Evolutionary conservation across 2,113 vertebrate species (phyloP), one percentile per base, ranked within the genome.

Genomic region (Stictonetta naevosa): DNA sequence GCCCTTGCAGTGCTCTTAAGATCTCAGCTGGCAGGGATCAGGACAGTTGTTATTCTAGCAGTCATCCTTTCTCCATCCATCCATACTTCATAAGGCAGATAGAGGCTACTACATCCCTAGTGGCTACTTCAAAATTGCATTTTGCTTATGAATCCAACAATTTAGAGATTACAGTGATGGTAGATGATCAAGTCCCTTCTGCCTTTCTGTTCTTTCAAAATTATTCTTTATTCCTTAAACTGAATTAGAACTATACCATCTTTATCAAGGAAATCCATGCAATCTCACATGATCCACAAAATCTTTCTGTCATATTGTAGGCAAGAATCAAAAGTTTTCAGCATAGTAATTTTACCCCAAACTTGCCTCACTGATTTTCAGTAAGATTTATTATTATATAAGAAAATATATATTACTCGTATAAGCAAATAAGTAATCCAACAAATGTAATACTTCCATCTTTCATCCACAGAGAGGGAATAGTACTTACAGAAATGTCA

Each of bases 231-330:
- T 38, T 56, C 52, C 69, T 91, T 13, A 82, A 91, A 67, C 14
- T 50, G 16, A 72, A 58, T 44, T 50, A 69, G 50, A 92, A 68
- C 4, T 68, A 68, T 77, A 34, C 6, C 33, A 87, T 6, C 40
- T 33, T 21, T 52, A 64, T 26, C 18, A 64, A 69, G 58, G 67
- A 85, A 64, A 56, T 18, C 42, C 0, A 4, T 0, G 2, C 19
- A 55, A 31, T 52, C n/a, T 90, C 55, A 60, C 15, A 12, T 14
- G 40, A 79, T n/a, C 1, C 0, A 31, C 52, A 77, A 58, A 56
- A 40, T 18, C 14, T 40, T 33, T 52, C 23, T 55, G 9, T 66
- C 44, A 52, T 46, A 20, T 16, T 53, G 17, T 8, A 56, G 19
- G 33, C 56, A 53, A 81, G 3, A 88, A 74, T 73, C 16, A 10